Evolutionary conservation across 2,797 vertebrate species (phyloP).

Genomic region (Karalla daura): DNA sequence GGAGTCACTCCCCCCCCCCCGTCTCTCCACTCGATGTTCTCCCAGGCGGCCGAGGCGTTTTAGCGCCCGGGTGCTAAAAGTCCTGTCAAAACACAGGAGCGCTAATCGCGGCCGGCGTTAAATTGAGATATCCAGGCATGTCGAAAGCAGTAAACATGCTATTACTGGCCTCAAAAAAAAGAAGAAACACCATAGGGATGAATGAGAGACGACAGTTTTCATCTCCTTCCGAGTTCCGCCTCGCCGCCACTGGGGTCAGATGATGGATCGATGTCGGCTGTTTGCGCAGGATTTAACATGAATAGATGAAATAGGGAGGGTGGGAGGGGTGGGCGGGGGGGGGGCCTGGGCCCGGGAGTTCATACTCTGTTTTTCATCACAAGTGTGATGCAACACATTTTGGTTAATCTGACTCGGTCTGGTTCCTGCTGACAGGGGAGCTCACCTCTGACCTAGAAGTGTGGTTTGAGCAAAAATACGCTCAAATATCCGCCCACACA

Average conservation of each 20-base stretch:
- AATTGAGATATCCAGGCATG: too few species aligned
- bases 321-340: too few species aligned
- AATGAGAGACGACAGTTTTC: background rate
- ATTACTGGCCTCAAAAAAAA: background rate
- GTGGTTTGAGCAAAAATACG: conserved; percentile 52
- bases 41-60: too few species aligned
- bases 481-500: conserved; percentile 25
- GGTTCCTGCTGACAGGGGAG: conserved; percentile 45
- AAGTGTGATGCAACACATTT: conserved; percentile 64
- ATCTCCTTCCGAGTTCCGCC: conserved; percentile 1
- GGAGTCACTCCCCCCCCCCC: too few species aligned
- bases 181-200: background rate
- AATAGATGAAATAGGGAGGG: conserved; percentile 17
- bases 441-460: conserved; percentile 61
- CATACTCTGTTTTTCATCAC: conserved; percentile 40
- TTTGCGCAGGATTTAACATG: background rate
- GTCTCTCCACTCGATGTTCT: too few species aligned
- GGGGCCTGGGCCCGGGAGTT: conserved; percentile 7
- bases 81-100: too few species aligned
- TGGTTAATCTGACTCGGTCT: conserved; percentile 67
- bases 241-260: background rate
- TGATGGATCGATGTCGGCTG: conserved; percentile 1
- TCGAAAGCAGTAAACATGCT: background rate
- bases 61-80: too few species aligned
- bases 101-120: too few species aligned